phyloP scores from a whole-genome alignment of 37 sponge, comb jelly and placozoan genomes.

The Petrosia ficiformis region DNA sequence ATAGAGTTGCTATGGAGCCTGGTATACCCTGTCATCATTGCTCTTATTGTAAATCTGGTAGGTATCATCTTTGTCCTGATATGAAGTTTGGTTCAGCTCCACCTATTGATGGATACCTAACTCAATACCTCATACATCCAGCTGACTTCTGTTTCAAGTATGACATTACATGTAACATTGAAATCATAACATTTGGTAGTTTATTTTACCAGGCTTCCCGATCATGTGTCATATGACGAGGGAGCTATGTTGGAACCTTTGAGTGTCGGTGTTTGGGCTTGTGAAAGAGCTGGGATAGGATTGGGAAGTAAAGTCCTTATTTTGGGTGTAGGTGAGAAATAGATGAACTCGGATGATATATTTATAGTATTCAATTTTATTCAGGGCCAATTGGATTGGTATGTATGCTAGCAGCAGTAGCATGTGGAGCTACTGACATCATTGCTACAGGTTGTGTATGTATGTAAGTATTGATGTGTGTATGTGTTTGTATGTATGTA shows the following conservation, averaged over 20 bases:
- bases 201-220: constrained; percentile 68
- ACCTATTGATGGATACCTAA: constrained; percentile 60
- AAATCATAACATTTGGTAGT: too few species aligned
- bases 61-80: constrained; percentile 75
- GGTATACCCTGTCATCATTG: constrained; percentile 89
- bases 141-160: constrained; percentile 78
- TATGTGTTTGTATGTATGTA: too few species aligned
- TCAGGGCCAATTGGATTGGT: constrained; percentile 77
- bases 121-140: constrained; percentile 52
- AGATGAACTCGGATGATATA: neutral
- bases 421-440: constrained; percentile 58
- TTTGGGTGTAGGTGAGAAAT: constrained; percentile 81
- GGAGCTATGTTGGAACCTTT: constrained; percentile 95
- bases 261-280: constrained; percentile 94
- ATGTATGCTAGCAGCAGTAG: constrained; percentile 55
- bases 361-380: constrained; percentile 3
- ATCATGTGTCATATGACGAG: constrained; percentile 88
- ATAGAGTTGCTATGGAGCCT: constrained; percentile 95
- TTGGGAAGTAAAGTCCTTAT: constrained; percentile 85
- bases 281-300: constrained; percentile 79
- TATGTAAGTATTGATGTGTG: too few species aligned
- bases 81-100: constrained; percentile 79
- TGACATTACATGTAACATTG: too few species aligned
- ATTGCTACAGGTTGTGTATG: constrained; percentile 27
- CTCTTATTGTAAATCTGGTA: constrained; percentile 67